Base-by-base conservation (phyloP, 1,140 invertebrate genomes). In the Lordiphosa collinella region DNA sequence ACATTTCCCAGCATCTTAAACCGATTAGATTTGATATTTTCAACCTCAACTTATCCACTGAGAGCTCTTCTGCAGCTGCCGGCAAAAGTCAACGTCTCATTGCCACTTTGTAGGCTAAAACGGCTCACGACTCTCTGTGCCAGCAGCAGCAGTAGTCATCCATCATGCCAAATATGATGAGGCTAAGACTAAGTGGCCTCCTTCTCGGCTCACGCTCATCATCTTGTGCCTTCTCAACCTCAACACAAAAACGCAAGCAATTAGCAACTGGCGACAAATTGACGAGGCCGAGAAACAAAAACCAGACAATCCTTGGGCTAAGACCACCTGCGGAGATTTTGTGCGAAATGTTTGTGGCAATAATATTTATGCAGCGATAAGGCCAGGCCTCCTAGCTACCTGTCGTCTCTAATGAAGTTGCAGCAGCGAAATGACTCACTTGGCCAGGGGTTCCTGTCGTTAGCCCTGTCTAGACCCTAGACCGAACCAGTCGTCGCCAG, bases 191-290 rank as follows among this genome's bases (percentile, higher is more conserved):
- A 4, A 48, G 29, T 25, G 22, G 11, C 29, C 29, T 18, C 46
- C 46, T 34, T 48, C n/a, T 48, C 14, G 11, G 8, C 14, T 16
- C 13, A 0, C 6, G 22, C 5, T 25, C 22, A 60, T 60, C 58
- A 59, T 49, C 29, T 61, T 43, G 47, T 49, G 34, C 38, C 58
- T 59, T 40, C 18, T 22, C 4, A 44, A 38, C 53, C 14, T 41
- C 36, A 60, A 61, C 35, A 22, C 36, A 38, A 13, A 37, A 4
- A 18, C 40, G 13, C 32, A 54, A 38, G 66, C 78, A 82, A 82
- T 82, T 82, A 82, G 76, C 76, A 72, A 84, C 71, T 72, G 76
- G 76, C 76, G 76, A 82, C 76, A 82, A 82, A 82, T 82, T 84
- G 76, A 64, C 72, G 72, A 54, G 44, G 49, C 40, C 46, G 38